phyloP scores from a whole-genome alignment of 2,888 invertebrate genomes.

The Cinara cedri region DNA sequence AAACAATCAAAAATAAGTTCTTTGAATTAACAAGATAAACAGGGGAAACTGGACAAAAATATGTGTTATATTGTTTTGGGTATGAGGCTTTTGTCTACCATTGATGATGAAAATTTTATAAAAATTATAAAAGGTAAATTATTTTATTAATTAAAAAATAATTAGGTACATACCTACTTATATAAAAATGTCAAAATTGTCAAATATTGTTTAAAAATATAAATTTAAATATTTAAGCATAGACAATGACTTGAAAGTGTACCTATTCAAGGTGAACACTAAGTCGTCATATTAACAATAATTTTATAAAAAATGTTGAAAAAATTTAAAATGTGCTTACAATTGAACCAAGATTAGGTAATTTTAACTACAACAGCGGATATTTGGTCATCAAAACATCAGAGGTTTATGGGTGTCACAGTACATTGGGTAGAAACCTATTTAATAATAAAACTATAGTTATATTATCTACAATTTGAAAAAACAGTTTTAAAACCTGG shows the following conservation, averaged over 20 bases:
- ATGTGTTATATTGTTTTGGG: constrained; percentile 13
- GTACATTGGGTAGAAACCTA: neutral
- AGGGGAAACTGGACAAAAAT: neutral
- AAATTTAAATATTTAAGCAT: neutral
- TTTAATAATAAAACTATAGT: too few species aligned
- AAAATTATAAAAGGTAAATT: constrained; percentile 10
- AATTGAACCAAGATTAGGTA: neutral
- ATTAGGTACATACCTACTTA: neutral
- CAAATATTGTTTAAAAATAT: neutral
- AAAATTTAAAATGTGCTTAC: too few species aligned
- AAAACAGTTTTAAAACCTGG: too few species aligned
- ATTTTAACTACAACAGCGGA: neutral
- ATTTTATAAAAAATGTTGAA: neutral
- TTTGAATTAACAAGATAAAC: neutral
- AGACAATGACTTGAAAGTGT: neutral
- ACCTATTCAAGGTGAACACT: constrained; percentile 1
- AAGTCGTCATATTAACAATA: neutral
- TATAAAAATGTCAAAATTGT: too few species aligned
- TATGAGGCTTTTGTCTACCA: neutral
- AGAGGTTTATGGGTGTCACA: neutral
- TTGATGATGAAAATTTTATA: neutral
- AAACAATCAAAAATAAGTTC: constrained; percentile 5
- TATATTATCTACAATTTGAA: too few species aligned
- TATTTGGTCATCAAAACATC: too few species aligned
- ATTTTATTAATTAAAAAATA: too few species aligned